Conservation (phyloP, 2,888 invertebrate species). For the Cerastis leucographa region DNA sequence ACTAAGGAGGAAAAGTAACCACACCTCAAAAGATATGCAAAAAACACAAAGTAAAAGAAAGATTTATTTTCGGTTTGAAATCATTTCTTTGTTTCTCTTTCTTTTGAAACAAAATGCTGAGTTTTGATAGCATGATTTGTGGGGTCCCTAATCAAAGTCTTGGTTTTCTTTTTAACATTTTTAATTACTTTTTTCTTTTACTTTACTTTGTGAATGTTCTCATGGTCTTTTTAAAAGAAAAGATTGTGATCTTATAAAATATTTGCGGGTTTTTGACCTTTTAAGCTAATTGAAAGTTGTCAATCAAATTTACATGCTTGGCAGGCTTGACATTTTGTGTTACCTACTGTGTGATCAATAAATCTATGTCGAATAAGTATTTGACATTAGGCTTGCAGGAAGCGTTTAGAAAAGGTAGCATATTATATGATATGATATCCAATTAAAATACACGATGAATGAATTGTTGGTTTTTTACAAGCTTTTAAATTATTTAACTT, state of each 20-base stretch:
- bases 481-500: no score
- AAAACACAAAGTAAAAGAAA: constrained; percentile 20
- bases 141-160: constrained; percentile 53
- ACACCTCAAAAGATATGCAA: constrained; percentile 29
- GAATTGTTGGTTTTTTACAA: no score
- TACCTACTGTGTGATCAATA: not conserved
- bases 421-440: no score
- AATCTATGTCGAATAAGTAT: not conserved
- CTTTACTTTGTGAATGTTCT: constrained; percentile 7
- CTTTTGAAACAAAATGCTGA: constrained; percentile 38
- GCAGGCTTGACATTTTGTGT: constrained; percentile 26
- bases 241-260: constrained; percentile 19
- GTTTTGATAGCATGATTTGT: constrained; percentile 55
- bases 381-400: constrained; percentile 1
- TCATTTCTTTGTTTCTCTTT: constrained; percentile 30
- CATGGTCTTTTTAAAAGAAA: not conserved
- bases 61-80: constrained; percentile 51
- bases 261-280: constrained; percentile 26
- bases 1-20: not conserved
- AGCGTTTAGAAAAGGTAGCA: not conserved
- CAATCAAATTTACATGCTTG: no score
- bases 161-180: constrained; percentile 29
- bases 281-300: constrained; percentile 24
- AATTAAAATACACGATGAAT: no score
- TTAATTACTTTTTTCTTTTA: constrained; percentile 43